Conservation (phyloP, 1,140 invertebrate species). For the Metopolophium dirhodum region DNA sequence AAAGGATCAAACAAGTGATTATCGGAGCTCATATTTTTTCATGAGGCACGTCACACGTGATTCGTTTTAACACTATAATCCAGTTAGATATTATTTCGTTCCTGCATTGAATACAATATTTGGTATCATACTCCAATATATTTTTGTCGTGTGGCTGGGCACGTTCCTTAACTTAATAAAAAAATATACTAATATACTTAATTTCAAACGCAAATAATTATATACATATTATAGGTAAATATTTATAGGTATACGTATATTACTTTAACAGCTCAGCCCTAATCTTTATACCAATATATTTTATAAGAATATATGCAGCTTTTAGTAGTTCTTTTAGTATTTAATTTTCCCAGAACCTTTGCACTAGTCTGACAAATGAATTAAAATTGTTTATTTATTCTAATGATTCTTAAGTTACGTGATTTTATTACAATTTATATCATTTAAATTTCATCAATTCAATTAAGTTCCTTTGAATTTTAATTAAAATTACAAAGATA, state of each 20-base stretch:
- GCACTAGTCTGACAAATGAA: background rate
- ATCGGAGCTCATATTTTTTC: background rate
- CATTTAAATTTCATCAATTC: background rate
- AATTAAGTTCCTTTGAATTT: background rate
- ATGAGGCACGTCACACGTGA: background rate
- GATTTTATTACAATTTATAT: background rate
- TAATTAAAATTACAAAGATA: background rate
- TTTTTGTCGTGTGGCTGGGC: background rate
- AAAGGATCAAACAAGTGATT: background rate
- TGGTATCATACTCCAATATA: conserved; percentile 6
- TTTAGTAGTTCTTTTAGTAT: background rate
- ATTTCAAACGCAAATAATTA: background rate
- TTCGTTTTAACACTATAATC: background rate
- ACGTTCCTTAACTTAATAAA: background rate
- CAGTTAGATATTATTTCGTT: background rate
- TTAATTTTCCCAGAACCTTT: background rate
- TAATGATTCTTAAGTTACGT: background rate
- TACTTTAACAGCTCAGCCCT: background rate
- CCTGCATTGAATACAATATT: background rate
- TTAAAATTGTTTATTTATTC: background rate
- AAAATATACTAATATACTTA: background rate
- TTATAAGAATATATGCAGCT: background rate
- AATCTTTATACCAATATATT: background rate
- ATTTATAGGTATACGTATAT: background rate
- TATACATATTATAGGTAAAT: background rate